Evolutionary conservation across 2,888 invertebrate species (phyloP), one percentile per base, ranked within the genome.

Genomic region (Ischnura elegans): DNA sequence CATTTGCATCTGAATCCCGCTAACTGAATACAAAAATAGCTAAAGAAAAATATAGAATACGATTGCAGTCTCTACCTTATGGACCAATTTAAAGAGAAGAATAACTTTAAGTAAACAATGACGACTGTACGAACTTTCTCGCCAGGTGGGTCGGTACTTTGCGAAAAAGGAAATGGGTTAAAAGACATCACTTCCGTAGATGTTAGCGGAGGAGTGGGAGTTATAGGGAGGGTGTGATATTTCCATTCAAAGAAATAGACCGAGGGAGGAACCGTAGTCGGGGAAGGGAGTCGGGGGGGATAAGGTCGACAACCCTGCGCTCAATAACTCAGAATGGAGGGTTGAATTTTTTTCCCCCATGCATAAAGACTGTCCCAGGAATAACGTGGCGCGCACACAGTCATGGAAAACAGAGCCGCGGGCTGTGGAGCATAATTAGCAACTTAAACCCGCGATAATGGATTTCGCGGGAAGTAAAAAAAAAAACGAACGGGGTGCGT

Each of bases 221-320:
- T 51, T 10, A 19, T 19, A 10, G 51, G 51, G 19, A 19, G 51
- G 61, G 61, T 25, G 0, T n/a, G 36, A 76, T 10, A 76, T 76
- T 36, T 36, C 36, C 76, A 76, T 76, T 76, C 76, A 76, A 76
- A 76, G 36, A 76, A 76, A 76, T 36, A 76, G 76, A 36, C 76
- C 76, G 36, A 29, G 51, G 51, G 51, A 51, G 51, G 76, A 76
- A 36, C 76, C 29, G 76, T 51, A 8, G 51, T 51, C 51, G 51
- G 36, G 36, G 13, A 36, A 76, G 36, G 76, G 36, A 76, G 36
- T 76, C n/a, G 76, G 76, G 76, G 76, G 29, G 16, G 76, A n/a
- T n/a, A n/a, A 76, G 76, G 76, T 76, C 76, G 76, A 25, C 76
- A 76, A 76, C 76, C 76, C 76, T 76, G 76, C 76, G 76, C 76